Evolutionary conservation across 2,113 vertebrate genomes (phyloP).

Genomic region (Brachionichthys hirsutus): DNA sequence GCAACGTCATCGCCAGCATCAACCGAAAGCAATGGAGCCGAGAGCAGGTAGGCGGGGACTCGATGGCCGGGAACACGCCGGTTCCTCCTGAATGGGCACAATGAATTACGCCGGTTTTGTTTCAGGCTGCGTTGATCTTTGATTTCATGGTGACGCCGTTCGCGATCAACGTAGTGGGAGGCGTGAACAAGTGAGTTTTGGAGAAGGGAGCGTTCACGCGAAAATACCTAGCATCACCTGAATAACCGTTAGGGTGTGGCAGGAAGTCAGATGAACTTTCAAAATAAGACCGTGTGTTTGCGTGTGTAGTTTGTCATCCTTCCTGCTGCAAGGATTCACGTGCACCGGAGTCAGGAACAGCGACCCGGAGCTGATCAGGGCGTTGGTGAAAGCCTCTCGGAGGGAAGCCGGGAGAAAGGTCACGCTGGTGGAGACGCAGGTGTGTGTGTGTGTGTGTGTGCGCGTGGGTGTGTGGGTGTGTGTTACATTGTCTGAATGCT

Average conservation of each 20-base stretch:
- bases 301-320: slow-evolving; percentile 67
- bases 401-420: slow-evolving; percentile 44
- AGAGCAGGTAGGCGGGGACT: slow-evolving; percentile 58
- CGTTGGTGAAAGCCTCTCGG: slow-evolving; percentile 64
- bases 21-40: slow-evolving; percentile 73
- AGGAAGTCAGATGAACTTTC: too few species aligned
- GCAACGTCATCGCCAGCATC: not conserved
- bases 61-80: not conserved
- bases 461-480: not conserved
- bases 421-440: slow-evolving; percentile 71
- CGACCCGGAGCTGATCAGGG: slow-evolving; percentile 18
- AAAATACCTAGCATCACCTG: not conserved
- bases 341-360: slow-evolving; percentile 60
- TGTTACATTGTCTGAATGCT: not conserved
- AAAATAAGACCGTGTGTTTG: slow-evolving; percentile 17
- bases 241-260: too few species aligned
- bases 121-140: slow-evolving; percentile 73
- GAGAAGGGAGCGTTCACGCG: not conserved
- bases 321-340: slow-evolving; percentile 76
- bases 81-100: not conserved
- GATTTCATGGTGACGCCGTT: slow-evolving; percentile 26
- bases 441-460: slow-evolving; percentile 27
- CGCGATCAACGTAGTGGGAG: slow-evolving; percentile 6
- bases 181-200: slow-evolving; percentile 54
- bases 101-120: not conserved